A percentile compares a stretch with the other conserved stretches of the same genome.
Conservation (phyloP, 2,888 invertebrate species). For the Habrosyne pyritoides region DNA sequence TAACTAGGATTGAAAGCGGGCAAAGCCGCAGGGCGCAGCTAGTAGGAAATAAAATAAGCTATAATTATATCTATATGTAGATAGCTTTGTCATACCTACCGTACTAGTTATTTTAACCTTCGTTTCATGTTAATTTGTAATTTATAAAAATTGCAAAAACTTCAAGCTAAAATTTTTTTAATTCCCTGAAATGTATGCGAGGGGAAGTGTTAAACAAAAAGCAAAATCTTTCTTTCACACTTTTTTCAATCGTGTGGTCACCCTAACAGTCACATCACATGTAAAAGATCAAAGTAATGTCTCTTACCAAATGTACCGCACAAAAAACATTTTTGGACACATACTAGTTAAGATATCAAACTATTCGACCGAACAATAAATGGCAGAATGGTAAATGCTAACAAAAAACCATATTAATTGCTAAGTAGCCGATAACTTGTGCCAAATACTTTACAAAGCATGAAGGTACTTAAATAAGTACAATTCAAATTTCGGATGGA, state of each 20-base stretch:
- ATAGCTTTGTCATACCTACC: too few relatives aligned
- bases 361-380: conserved; percentile 25
- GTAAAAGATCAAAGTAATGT: conserved; percentile 21
- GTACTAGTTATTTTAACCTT: too few relatives aligned
- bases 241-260: conserved; percentile 18
- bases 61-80: not conserved
- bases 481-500: not conserved
- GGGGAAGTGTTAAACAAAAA: too few relatives aligned
- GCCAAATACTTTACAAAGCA: conserved; percentile 26
- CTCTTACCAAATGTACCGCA: conserved; percentile 13
- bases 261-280: conserved; percentile 16
- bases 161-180: too few relatives aligned
- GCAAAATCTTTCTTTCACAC: conserved; percentile 6
- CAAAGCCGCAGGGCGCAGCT: too few relatives aligned
- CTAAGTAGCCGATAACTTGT: conserved; percentile 35
- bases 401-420: conserved; percentile 36
- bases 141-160: too few relatives aligned
- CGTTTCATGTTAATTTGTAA: too few relatives aligned
- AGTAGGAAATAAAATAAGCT: too few relatives aligned
- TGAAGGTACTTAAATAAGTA: too few relatives aligned
- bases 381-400: conserved; percentile 17
- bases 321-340: conserved; percentile 30
- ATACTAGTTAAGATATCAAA: conserved; percentile 43
- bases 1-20: too few relatives aligned
- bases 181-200: too few relatives aligned